Conservation (phyloP, 2,888 invertebrate species). For the Anticlea derivata region DNA sequence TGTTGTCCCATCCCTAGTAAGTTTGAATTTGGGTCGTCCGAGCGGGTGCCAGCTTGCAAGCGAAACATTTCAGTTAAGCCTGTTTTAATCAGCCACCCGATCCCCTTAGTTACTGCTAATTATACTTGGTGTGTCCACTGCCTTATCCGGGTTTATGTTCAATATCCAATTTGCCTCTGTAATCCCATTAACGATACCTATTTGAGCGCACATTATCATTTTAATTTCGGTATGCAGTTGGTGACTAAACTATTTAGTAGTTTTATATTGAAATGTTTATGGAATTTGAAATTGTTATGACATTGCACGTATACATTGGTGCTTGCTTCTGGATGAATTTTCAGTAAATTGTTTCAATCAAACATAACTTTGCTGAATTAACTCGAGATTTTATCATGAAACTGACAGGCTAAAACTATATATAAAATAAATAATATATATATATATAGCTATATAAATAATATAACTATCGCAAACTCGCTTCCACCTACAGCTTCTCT, state of each 20-base stretch:
- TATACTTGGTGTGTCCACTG: constrained; percentile 73
- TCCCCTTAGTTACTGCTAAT: constrained; percentile 78
- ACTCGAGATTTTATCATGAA: no score
- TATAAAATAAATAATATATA: no score
- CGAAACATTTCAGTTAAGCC: constrained; percentile 57
- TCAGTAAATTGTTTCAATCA: no score
- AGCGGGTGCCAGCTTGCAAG: constrained; percentile 33
- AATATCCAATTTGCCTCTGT: constrained; percentile 75
- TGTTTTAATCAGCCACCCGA: constrained; percentile 66
- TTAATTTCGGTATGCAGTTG: constrained; percentile 41
- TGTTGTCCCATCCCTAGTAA: constrained; percentile 30
- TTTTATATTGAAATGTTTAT: constrained; percentile 23
- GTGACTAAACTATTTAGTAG: constrained; percentile 16
- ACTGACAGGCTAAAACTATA: no score
- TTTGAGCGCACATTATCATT: constrained; percentile 59
- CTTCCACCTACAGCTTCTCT: no score
- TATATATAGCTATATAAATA: no score
- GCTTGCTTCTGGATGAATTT: background rate
- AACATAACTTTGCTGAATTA: no score
- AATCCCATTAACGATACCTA: constrained; percentile 71
- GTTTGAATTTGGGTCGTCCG: constrained; percentile 50
- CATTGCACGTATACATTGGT: background rate
- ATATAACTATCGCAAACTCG: no score
- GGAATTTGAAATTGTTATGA: constrained; percentile 19
- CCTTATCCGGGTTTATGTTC: constrained; percentile 68